phyloP scores from a whole-genome alignment of 2,113 vertebrate genomes.

The Scolopax mira region DNA sequence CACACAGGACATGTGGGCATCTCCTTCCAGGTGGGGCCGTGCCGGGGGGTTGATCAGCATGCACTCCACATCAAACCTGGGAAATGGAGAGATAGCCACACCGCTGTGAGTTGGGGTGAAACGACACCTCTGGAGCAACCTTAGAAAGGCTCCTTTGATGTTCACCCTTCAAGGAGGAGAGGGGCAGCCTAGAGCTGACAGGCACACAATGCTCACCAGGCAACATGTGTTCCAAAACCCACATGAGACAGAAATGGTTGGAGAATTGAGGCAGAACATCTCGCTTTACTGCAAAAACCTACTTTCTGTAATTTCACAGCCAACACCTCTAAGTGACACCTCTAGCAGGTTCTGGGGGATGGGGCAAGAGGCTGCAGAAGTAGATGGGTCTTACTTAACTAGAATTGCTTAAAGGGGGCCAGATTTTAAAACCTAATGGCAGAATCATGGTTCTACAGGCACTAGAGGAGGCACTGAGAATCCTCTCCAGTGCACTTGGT shows the following conservation, averaged over 20 bases:
- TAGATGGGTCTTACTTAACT: not conserved
- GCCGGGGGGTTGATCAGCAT: conserved; percentile 82
- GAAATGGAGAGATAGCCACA: not conserved
- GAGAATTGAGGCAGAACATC: not conserved
- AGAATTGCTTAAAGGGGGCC: not conserved
- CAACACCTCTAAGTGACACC: not conserved
- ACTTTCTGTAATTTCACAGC: not conserved
- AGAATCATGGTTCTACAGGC: not conserved
- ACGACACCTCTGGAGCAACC: rapidly evolving
- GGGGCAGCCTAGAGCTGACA: not conserved
- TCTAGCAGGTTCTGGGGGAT: not conserved
- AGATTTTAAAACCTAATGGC: not conserved
- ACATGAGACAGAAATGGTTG: not conserved
- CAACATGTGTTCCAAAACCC: not conserved
- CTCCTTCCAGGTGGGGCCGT: conserved; percentile 74
- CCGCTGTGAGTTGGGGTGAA: rapidly evolving
- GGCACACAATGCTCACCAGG: rapidly evolving
- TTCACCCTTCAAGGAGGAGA: too few species aligned
- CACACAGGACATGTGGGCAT: conserved; percentile 59
- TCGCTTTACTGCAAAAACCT: not conserved
- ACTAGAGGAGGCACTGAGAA: not conserved
- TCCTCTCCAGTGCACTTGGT: not conserved
- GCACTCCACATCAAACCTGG: conserved; percentile 72
- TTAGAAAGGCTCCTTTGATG: rapidly evolving
- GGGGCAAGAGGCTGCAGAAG: not conserved